Evolutionary conservation across 2,797 vertebrate species (phyloP).

Genomic region (Dendrocincla fuliginosa): DNA sequence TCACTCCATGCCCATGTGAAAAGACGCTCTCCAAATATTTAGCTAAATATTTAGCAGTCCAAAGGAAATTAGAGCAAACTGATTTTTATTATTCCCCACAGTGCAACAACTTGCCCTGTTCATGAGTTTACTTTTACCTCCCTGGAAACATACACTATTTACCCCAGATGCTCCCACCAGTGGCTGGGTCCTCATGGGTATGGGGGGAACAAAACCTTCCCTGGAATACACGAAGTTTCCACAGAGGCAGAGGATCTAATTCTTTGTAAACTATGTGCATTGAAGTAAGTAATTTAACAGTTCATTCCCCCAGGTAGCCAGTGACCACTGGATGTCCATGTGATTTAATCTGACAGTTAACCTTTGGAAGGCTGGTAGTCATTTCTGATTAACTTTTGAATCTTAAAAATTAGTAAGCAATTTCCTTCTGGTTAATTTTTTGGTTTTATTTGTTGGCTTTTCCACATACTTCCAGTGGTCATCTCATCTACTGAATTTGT

Average conservation of each 20-base stretch:
- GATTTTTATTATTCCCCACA: conserved; percentile 80
- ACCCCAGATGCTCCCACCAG: conserved; percentile 74
- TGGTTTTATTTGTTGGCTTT: conserved; percentile 15
- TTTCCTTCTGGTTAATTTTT: conserved; percentile 44
- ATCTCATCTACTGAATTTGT: not conserved
- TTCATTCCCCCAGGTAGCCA: conserved; percentile 57
- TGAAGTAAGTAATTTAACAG: conserved; percentile 49
- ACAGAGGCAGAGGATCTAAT: conserved; percentile 28
- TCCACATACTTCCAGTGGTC: not conserved
- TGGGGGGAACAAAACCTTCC: conserved; percentile 37
- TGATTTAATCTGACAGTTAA: conserved; percentile 58
- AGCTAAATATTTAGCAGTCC: conserved; percentile 70
- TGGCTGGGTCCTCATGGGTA: conserved; percentile 2
- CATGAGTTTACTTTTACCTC: conserved; percentile 79
- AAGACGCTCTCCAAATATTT: not conserved
- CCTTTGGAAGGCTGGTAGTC: conserved; percentile 32
- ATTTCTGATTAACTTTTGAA: conserved; percentile 60
- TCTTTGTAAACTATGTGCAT: conserved; percentile 33
- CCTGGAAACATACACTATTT: conserved; percentile 73
- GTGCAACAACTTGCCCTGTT: conserved; percentile 72
- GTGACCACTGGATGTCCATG: conserved; percentile 14
- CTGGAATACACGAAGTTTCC: conserved; percentile 2
- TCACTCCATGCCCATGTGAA: not conserved
- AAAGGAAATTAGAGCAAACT: conserved; percentile 83
- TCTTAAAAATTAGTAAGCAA: conserved; percentile 43